Evolutionary conservation across 2,888 invertebrate species (phyloP), one percentile per base, ranked within the genome.

Genomic region (Marronus borbonicus): DNA sequence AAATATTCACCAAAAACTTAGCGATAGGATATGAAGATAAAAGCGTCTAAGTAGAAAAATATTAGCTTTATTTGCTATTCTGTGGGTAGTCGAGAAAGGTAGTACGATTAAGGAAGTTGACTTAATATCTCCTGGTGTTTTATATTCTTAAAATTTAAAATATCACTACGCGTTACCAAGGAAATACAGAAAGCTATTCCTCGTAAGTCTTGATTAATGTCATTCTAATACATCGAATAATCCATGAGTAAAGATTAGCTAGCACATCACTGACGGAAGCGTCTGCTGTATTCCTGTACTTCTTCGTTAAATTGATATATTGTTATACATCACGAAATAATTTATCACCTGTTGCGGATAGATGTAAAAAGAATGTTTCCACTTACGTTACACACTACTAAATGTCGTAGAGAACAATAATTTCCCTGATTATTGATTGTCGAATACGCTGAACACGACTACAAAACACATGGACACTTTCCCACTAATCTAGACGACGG

Each of bases 361-460:
- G 50, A 55, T 7, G 39, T 20, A 72, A 55, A 70, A 68, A 58
- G 17, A 58, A 28, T 50, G 50, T 68, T 50, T 52, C 28, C 72
- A 39, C 72, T 72, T 39, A 55, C 58, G 20, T 55, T 58, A 28
- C 50, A 68, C 50, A 28, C 49, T 68, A 68, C 24, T 24, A 68
- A 68, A 68, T 68, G 28, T 68, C 68, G 68, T 28, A 58, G 14
- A 68, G 49, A 68, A 68, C 44, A 64, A 64, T 75, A 76, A 68
- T 69, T 58, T 76, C 72, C 31, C 62, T 79, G 80, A 83, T 80
- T 85, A 85, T 85, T 84, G 85, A 85, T 84, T 84, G 84, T 83
- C 83, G 72, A 72, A 72, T 58, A 28, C 72, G 58, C 68, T 28
- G 68, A 68, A 68, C 68, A 68, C 49, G 50, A 68, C 68, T 68